Base-by-base conservation (phyloP, 2,113 vertebrate genomes). In the Oceanites oceanicus region DNA sequence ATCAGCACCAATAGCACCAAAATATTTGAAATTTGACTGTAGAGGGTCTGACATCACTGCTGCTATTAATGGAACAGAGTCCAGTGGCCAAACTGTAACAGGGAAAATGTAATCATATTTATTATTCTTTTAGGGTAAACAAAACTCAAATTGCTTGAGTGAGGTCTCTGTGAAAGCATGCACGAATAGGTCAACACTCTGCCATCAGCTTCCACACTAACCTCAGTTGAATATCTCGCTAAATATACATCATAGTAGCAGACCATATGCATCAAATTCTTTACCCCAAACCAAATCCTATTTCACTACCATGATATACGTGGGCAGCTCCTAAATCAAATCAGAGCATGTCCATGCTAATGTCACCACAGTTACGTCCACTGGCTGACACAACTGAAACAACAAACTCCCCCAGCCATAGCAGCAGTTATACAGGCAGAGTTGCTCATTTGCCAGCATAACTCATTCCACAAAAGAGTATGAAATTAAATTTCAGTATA, bases 381-480 rank as follows among this genome's bases (percentile, higher is more conserved):
- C 27, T 2, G 4, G 3, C 10, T 88, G 71, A 62, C 34, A 59
- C 52, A 68, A 70, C 4, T 0, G 5, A 71, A 50, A 30, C 44
- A 83, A 52, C 32, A 36, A 76, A 53, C 13, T 34, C 9, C 6
- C 2, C 13, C 42, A 6, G 1, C 12, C 2, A 0, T 0, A 75
- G 55, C 44, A 71, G 55, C 44, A 65, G 15, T n/a, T 49, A 58
- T 1, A 0, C 32, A 40, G 67, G 50, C 49, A 53, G 59, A 61
- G 27, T 5, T 55, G 47, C 29, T 2, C 0, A 12, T 47, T 40
- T 82, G n/a, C 52, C 58, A 82, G 19, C 0, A 0, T 38, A 90
- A 65, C 15, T 75, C 49, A 65, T 42, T 52, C 40, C 53, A 78
- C 62, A 68, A 50, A 78, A 27, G 44, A 91, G 56, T 9, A 40